Conservation (phyloP, 2,113 vertebrate genomes). For the Diphyllodes magnificus region DNA sequence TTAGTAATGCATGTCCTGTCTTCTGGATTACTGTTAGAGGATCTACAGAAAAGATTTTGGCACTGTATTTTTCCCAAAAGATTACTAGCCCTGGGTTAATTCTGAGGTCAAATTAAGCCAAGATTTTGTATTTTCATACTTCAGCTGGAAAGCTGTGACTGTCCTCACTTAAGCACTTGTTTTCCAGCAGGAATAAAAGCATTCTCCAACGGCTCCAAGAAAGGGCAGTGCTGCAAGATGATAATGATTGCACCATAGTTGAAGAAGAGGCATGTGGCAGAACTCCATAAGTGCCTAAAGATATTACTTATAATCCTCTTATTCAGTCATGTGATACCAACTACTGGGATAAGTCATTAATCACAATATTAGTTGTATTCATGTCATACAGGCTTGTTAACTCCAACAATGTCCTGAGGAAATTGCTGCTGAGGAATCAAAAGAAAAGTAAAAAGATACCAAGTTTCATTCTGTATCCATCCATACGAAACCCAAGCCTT, state of each 20-base stretch:
- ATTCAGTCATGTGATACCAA: background rate
- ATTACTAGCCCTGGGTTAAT: background rate
- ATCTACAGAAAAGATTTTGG: background rate
- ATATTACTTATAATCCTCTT: slow-evolving; percentile 38
- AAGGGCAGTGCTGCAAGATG: background rate
- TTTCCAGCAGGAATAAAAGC: background rate
- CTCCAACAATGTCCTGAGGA: background rate
- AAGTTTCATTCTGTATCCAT: background rate
- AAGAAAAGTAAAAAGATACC: background rate
- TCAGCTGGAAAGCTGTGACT: background rate
- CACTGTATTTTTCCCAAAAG: background rate
- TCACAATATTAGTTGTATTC: slow-evolving; percentile 3
- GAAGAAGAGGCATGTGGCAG: background rate
- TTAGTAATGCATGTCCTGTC: background rate
- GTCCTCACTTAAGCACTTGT: background rate
- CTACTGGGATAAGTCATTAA: slow-evolving; percentile 16
- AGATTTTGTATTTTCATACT: background rate
- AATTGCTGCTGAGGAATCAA: background rate
- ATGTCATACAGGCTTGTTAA: slow-evolving; percentile 7
- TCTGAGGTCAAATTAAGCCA: background rate
- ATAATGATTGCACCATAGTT: background rate
- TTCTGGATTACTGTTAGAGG: background rate
- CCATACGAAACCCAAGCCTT: background rate
- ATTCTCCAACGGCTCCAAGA: background rate
- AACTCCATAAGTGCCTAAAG: background rate